Conservation (phyloP, 2,888 invertebrate genomes). For the Byasa hedistus region DNA sequence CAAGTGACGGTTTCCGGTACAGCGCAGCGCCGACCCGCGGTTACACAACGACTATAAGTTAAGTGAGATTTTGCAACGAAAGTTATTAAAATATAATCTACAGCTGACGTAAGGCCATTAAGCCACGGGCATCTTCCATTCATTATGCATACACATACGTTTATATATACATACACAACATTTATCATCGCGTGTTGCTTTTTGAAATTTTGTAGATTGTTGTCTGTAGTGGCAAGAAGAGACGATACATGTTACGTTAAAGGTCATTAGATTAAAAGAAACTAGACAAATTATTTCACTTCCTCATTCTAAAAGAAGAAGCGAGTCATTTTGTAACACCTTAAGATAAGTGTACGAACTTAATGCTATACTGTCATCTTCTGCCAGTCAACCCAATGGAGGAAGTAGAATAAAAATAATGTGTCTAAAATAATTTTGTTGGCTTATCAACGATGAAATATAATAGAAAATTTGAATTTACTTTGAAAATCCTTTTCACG, state of each 20-base stretch:
- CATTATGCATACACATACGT: not conserved
- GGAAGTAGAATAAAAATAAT: not conserved
- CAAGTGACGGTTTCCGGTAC: conserved; percentile 10
- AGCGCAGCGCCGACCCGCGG: not conserved
- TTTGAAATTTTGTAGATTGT: not conserved
- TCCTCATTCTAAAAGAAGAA: too few relatives aligned
- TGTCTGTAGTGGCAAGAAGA: too few relatives aligned
- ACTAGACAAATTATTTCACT: too few relatives aligned
- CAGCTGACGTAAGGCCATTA: conserved; percentile 6
- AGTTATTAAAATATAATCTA: conserved; percentile 15
- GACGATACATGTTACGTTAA: too few relatives aligned
- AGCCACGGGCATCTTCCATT: not conserved
- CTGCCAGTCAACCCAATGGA: too few relatives aligned
- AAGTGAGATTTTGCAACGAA: conserved; percentile 9
- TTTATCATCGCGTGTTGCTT: not conserved
- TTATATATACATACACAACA: not conserved
- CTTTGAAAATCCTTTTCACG: not conserved
- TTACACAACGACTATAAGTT: conserved; percentile 9
- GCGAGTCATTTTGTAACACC: too few relatives aligned
- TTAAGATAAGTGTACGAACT: too few relatives aligned
- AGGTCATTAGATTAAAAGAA: too few relatives aligned
- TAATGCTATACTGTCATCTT: too few relatives aligned
- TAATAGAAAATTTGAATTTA: too few relatives aligned
- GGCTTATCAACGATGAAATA: not conserved
- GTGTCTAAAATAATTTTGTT: not conserved